Base-by-base conservation (phyloP, 2,888 invertebrate species). In the Meloe dianella region DNA sequence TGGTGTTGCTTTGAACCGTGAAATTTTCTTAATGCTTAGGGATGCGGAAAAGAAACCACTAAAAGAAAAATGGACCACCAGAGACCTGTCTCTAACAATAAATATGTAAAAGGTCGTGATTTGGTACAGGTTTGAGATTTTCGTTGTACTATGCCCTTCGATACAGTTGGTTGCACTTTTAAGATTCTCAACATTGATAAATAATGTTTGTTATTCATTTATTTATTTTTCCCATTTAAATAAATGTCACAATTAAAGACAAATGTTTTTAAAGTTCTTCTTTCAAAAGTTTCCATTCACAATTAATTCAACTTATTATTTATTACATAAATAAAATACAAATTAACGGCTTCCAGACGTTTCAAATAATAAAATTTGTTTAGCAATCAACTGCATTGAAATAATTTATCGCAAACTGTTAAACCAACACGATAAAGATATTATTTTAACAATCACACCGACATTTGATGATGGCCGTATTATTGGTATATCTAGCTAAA, bases 111-210 rank as follows among this genome's bases (percentile, higher is more conserved):
- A 62, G 57, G 58, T 24, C 57, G 51, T 60, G 47, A 22, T 24
- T 32, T 41, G 24, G 47, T 41, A 24, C 61, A 47, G 35, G 61
- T 47, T 47, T 24, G n/a, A 54, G n/a, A 60, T 41, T 24, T 60
- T 41, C 20, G 27, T 62, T 56, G 57, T 29, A 47, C 32, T 32
- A 63, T 68, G 60, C 68, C 68, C 68, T 68, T 65, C 60, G 61
- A 63, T 58, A 68, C 68, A 68, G 65, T 68, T 63, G 65, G 68
- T 63, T 68, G 66, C 68, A 65, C 63, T 68, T 68, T 65, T 66
- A 62, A 57, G 38, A 63, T 65, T 27, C 12, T 54, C 4, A 27
- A 54, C n/a, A n/a, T 51, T 54, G 54, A 54, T 54, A 54, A 54
- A 54, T 54, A 10, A 20, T 3, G 9, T 27, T 54, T 24, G 10